phyloP scores from a whole-genome alignment of 2,113 vertebrate species.

The Sebastes schlegelii region DNA sequence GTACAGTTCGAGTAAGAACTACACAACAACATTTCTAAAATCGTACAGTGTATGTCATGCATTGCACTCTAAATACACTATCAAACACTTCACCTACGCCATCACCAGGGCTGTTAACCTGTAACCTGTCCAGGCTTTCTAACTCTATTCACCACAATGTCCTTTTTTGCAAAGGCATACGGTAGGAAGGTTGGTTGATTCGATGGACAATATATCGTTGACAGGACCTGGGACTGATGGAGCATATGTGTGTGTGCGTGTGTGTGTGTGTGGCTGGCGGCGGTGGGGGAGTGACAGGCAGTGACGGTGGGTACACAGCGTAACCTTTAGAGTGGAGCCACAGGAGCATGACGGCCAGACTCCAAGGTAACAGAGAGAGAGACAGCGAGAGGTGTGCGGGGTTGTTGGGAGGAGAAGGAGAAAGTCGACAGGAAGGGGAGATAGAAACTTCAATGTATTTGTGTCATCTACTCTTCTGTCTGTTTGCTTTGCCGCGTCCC shows the following conservation, averaged over 20 bases:
- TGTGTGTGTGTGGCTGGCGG: conserved; percentile 37
- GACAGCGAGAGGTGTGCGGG: conserved; percentile 62
- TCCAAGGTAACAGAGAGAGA: conserved; percentile 77
- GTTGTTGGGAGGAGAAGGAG: conserved; percentile 62
- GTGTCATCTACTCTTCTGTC: conserved; percentile 68
- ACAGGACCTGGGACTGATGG: conserved; percentile 64
- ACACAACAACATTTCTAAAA: too few relatives aligned
- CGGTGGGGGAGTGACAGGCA: conserved; percentile 75
- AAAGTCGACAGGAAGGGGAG: conserved; percentile 72
- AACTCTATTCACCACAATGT: conserved; percentile 32
- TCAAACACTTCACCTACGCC: conserved; percentile 9
- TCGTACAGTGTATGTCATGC: too few relatives aligned
- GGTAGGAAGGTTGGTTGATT: conserved; percentile 20
- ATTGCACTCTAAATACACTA: not conserved
- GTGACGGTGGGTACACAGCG: conserved; percentile 82
- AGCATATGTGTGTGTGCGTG: conserved; percentile 45
- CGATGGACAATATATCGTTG: conserved; percentile 56
- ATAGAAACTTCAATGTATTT: conserved; percentile 67
- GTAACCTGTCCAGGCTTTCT: conserved; percentile 25
- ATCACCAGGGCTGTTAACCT: conserved; percentile 45
- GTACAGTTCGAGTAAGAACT: too few relatives aligned
- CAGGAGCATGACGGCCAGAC: conserved; percentile 83
- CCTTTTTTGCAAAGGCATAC: conserved; percentile 52
- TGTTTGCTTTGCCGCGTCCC: conserved; percentile 51
- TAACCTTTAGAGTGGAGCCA: conserved; percentile 82